Conservation (phyloP, 2,888 invertebrate genomes). For the Hypsopygia costalis region DNA sequence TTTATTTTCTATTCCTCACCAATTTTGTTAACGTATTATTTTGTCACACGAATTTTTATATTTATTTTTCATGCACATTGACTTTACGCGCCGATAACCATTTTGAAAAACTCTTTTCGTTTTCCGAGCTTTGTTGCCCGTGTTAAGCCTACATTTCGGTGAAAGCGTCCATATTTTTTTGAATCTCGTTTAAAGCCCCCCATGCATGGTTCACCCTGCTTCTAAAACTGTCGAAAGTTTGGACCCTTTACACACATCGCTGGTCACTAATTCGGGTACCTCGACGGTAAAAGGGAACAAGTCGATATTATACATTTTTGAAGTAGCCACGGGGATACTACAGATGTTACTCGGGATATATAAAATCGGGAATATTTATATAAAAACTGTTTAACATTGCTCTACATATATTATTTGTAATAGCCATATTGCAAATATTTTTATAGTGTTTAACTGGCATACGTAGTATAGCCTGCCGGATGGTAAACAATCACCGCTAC, state of each 20-base stretch:
- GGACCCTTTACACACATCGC: slow-evolving; percentile 70
- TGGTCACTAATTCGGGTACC: slow-evolving; percentile 61
- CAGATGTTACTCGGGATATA: background rate
- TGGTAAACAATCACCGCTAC: no score
- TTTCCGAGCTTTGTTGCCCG: slow-evolving; percentile 1
- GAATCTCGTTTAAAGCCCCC: slow-evolving; percentile 53
- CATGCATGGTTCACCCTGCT: slow-evolving; percentile 35
- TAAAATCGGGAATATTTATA: no score
- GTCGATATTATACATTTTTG: slow-evolving; percentile 16
- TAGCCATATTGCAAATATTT: no score
- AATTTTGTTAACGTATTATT: no score
- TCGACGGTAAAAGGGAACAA: slow-evolving; percentile 48
- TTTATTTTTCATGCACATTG: background rate
- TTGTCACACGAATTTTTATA: background rate
- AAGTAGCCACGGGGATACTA: slow-evolving; percentile 19
- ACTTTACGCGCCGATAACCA: background rate
- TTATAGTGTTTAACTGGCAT: no score
- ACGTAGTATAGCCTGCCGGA: no score
- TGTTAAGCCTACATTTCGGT: slow-evolving; percentile 7
- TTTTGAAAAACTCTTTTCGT: slow-evolving; percentile 1
- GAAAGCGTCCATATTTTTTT: slow-evolving; percentile 35
- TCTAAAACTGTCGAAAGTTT: slow-evolving; percentile 63
- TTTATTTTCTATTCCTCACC: no score
- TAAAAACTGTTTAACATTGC: no score
- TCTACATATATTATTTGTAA: no score